phyloP scores from a whole-genome alignment of 2,888 invertebrate species.

The Hartigia nigra region DNA sequence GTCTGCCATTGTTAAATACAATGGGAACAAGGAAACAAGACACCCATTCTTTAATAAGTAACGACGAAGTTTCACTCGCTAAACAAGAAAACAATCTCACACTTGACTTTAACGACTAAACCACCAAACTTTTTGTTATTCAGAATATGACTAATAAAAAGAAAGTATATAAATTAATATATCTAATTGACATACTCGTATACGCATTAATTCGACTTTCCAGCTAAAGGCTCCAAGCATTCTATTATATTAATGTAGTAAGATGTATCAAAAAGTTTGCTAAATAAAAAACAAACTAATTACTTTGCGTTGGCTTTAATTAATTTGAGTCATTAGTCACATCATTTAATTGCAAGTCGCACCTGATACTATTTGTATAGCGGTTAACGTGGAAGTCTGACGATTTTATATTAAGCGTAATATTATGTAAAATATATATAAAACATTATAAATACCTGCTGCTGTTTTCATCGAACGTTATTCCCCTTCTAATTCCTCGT shows the following conservation, averaged over 20 bases:
- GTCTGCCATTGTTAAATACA: background rate
- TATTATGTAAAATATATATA: background rate
- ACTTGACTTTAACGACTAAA: background rate
- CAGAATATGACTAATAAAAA: background rate
- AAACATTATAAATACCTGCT: background rate
- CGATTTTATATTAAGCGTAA: background rate
- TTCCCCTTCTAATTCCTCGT: conserved; percentile 40
- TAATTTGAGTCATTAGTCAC: background rate
- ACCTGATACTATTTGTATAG: background rate
- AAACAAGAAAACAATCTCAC: background rate
- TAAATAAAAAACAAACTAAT: background rate
- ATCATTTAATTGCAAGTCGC: background rate
- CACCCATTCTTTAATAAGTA: background rate
- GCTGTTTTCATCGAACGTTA: conserved; percentile 49
- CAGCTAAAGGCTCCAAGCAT: background rate
- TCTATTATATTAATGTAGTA: background rate
- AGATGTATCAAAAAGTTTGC: background rate
- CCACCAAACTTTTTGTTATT: background rate
- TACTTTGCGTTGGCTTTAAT: background rate
- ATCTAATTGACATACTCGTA: background rate
- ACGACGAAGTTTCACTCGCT: background rate
- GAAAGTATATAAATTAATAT: background rate
- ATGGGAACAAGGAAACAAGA: background rate
- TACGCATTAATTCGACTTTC: background rate
- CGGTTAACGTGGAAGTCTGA: too few species aligned